Percentiles rank a stretch among this genome's conserved stretches.
phyloP scores from a whole-genome alignment of 2,888 invertebrate species.

The Epinotia bilunana region DNA sequence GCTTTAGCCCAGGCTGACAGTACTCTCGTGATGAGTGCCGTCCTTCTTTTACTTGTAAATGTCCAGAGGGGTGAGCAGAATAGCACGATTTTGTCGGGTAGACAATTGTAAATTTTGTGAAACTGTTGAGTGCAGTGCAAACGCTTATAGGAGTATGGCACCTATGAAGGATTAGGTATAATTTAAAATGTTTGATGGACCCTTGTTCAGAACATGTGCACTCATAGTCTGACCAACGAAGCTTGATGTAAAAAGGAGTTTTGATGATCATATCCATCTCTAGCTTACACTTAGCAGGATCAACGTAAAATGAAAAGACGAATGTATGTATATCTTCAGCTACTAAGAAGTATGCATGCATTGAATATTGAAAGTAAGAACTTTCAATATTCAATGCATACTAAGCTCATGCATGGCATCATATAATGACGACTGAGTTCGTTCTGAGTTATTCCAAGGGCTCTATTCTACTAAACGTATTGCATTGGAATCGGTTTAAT shows the following conservation, averaged over 20 bases:
- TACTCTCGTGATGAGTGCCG: not conserved
- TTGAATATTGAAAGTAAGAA: too few relatives aligned
- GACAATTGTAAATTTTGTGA: constrained; percentile 17
- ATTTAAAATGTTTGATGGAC: not conserved
- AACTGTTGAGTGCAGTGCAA: constrained; percentile 15
- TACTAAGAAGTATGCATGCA: too few relatives aligned
- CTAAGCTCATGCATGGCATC: too few relatives aligned
- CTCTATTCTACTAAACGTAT: not conserved
- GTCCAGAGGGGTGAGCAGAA: not conserved
- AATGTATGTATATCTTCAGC: too few relatives aligned
- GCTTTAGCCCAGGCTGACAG: not conserved
- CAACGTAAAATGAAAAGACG: not conserved
- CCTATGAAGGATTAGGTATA: not conserved
- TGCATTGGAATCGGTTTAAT: not conserved
- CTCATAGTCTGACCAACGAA: not conserved
- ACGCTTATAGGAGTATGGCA: constrained; percentile 12
- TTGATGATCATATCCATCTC: not conserved
- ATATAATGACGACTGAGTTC: not conserved
- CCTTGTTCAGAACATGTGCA: not conserved
- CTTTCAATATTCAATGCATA: too few relatives aligned
- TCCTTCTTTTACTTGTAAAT: not conserved
- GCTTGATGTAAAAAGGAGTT: not conserved
- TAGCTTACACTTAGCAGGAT: not conserved
- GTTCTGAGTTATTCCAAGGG: not conserved
- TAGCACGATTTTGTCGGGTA: not conserved